Percentiles rank a stretch among this genome's conserved stretches.
Evolutionary conservation across 2,888 invertebrate species (phyloP).

Genomic region (Anthrax anthrax): DNA sequence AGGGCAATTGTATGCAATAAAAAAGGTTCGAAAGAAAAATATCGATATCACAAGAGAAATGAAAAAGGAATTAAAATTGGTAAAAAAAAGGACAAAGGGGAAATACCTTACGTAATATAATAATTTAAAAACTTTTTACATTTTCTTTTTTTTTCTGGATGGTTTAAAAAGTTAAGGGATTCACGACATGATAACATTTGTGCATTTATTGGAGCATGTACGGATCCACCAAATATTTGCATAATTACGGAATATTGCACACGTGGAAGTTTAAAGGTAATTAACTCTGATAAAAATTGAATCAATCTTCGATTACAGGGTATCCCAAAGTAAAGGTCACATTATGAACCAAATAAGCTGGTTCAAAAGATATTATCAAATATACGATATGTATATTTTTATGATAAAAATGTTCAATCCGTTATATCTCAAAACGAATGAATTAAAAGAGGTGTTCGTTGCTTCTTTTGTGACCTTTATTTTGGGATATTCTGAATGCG

Average conservation of each 20-base stretch:
- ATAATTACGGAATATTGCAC: constrained; percentile 81
- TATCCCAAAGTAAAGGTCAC: too few relatives aligned
- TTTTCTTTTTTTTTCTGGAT: background rate
- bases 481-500: too few relatives aligned
- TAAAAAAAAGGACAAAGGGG: constrained; percentile 31
- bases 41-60: constrained; percentile 81
- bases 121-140: too few relatives aligned
- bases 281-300: too few relatives aligned
- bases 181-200: constrained; percentile 83
- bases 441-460: too few relatives aligned
- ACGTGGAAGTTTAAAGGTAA: constrained; percentile 82
- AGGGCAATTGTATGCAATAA: constrained; percentile 74
- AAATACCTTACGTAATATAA: too few relatives aligned
- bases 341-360: too few relatives aligned
- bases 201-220: constrained; percentile 82
- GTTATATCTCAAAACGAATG: too few relatives aligned
- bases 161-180: constrained; percentile 58
- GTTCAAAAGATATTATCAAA: too few relatives aligned
- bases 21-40: constrained; percentile 68
- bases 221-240: constrained; percentile 80
- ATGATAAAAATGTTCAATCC: too few relatives aligned
- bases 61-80: constrained; percentile 85
- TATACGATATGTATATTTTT: too few relatives aligned
- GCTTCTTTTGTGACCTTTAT: background rate
- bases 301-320: too few relatives aligned